A percentile compares a stretch with the other conserved stretches of the same genome.
phyloP scores from a whole-genome alignment of 1,140 invertebrate species.

The Phenacoccus solenopsis region DNA sequence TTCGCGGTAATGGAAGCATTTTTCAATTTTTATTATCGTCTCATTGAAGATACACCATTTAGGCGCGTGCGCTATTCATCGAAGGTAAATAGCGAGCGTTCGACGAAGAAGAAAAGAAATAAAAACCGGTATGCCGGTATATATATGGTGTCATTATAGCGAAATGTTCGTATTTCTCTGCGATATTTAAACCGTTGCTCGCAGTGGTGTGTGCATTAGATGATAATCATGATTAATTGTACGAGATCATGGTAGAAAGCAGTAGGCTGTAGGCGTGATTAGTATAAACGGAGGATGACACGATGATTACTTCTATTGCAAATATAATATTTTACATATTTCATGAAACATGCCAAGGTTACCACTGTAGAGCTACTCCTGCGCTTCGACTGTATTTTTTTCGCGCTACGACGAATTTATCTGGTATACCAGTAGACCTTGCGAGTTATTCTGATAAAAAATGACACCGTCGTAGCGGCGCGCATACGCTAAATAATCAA shows the following conservation, averaged over 20 bases:
- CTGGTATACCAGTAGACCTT: neutral
- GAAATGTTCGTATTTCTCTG: too few species aligned
- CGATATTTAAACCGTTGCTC: too few species aligned
- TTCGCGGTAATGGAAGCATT: too few species aligned
- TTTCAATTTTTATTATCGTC: too few species aligned
- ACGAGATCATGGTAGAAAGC: conserved; percentile 14
- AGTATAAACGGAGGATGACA: conserved; percentile 17
- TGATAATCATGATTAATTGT: conserved; percentile 18
- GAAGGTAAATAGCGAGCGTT: too few species aligned
- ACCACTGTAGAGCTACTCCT: neutral
- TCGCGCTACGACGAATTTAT: neutral
- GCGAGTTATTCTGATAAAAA: neutral
- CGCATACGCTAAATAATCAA: neutral
- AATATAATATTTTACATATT: conserved; percentile 17
- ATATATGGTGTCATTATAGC: too few species aligned
- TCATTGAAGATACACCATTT: too few species aligned
- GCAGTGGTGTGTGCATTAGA: conserved; percentile 14
- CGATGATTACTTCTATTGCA: conserved; percentile 13
- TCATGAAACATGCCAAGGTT: conserved; percentile 14
- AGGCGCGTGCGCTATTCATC: too few species aligned
- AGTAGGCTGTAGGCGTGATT: conserved; percentile 8
- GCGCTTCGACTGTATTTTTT: neutral
- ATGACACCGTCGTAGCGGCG: neutral
- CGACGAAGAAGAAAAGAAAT: too few species aligned
- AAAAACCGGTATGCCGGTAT: too few species aligned